Conservation (phyloP, 2,888 invertebrate species). For the Microctonus hyperodae region DNA sequence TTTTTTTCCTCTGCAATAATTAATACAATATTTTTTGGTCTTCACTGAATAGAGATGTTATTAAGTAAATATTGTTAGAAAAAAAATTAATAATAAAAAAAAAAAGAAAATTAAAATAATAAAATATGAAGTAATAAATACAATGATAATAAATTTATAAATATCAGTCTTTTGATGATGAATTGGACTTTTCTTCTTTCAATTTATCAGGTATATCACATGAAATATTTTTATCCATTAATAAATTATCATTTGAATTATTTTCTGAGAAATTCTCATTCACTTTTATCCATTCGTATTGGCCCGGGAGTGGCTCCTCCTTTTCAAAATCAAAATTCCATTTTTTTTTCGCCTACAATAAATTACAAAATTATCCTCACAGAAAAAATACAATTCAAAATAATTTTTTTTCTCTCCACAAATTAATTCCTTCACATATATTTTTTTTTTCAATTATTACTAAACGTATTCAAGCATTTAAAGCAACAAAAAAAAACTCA, state of each 20-base stretch:
- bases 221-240: background rate
- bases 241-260: background rate
- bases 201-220: background rate
- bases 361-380: background rate
- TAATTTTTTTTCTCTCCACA: background rate
- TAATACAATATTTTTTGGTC: background rate
- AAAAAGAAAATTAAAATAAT: background rate
- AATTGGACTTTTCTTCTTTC: constrained; percentile 6
- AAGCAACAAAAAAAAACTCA: constrained; percentile 17
- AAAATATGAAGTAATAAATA: no score
- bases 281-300: constrained; percentile 64
- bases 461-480: no score
- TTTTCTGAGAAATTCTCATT: constrained; percentile 32
- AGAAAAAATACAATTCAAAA: background rate
- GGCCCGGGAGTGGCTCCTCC: constrained; percentile 64
- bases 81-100: background rate
- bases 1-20: background rate
- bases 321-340: constrained; percentile 70
- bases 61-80: no score
- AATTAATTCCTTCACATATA: background rate
- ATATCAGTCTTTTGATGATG: background rate
- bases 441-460: background rate
- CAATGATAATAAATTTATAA: background rate
- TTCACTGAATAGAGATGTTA: background rate
- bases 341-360: constrained; percentile 56